Base-by-base conservation (phyloP, 2,113 vertebrate species). In the Barnardius zonarius region DNA sequence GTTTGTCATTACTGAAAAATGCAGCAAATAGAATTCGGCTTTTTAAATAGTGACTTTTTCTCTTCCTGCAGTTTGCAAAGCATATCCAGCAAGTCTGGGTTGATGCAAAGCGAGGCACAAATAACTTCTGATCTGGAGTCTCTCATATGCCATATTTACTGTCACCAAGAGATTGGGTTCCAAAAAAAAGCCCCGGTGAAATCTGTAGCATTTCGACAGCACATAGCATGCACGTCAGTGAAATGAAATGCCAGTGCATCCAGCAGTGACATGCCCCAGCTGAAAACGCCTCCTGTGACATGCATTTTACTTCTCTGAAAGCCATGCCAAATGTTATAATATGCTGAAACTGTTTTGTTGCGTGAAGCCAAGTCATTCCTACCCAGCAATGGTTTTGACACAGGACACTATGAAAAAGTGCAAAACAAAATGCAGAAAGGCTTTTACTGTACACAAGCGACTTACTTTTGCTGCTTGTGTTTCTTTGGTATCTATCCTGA, bases 41-140 rank as follows among this genome's bases (percentile, higher is more conserved):
- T 92, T 80, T 33, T 31, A 81, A 90, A 91, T 19, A 79, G 37
- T 8, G 35, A 49, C 24, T 49, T 90, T 64, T 94, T 82, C 22
- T 33, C 55, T 77, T 75, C n/a, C 66, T 86, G 61, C 33, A 37
- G 25, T 79, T 93, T 76, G 10, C 37, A 84, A 70, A 86, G 25
- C 39, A 19, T 75, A 92, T 30, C 66, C 78, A 84, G 28, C 35
- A 86, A 81, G 41, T 44, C 72, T 79, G 22, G 31, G 33, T 14
- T 66, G 73, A 92, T 55, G 55, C 66, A 82, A 88, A 95, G 25
- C 31, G 61, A 94, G 24, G 57, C 76, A 88, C 39, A 94, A 95
- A 84, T 90, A 95, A 85, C 74, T 95, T 83, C 64, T 70, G 74
- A 72, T 37, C 70, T 94, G 87, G 84, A 80, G 82, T 90, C n/a